Conservation (phyloP, 2,797 vertebrate species). For the Hypotaenidia philippensis region DNA sequence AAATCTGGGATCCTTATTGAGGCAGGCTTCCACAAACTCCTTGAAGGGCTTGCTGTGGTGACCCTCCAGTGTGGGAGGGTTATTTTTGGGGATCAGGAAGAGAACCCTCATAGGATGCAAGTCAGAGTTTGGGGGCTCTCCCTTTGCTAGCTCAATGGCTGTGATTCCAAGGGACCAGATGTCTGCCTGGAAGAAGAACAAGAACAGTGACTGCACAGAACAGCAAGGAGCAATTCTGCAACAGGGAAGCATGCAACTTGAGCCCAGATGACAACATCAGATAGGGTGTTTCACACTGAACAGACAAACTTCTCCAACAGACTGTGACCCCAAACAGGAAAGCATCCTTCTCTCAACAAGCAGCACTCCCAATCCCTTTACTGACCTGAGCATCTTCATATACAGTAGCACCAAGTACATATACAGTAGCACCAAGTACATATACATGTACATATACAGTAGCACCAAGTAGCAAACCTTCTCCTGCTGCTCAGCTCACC, state of each 20-base stretch:
- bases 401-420: background rate
- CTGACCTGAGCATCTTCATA: background rate
- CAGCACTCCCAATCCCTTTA: background rate
- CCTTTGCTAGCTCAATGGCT: constrained; percentile 98
- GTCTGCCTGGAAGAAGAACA: constrained; percentile 86
- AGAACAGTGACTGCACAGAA: background rate
- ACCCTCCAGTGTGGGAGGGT: constrained; percentile 94
- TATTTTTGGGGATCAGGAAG: constrained; percentile 98
- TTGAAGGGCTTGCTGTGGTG: constrained; percentile 98
- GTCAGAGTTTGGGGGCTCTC: constrained; percentile 97
- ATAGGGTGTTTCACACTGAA: background rate
- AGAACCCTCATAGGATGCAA: constrained; percentile 98
- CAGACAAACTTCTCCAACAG: background rate
- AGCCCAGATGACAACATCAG: background rate
- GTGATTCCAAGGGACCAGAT: constrained; percentile 99
- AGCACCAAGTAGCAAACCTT: background rate
- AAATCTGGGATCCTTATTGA: constrained; percentile 98
- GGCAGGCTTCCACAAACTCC: constrained; percentile 98
- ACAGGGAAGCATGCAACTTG: background rate
- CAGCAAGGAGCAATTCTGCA: background rate
- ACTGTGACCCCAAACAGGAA: background rate
- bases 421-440: rapidly evolving
- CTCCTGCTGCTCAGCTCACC: constrained; percentile 77
- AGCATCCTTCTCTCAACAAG: background rate
- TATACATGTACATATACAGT: rapidly evolving